These are phyloP conservation scores for Scelioninae gen. 1 DNA, from an alignment of 2,888 invertebrate genomes.

Conservation along the genomic window DNA sequence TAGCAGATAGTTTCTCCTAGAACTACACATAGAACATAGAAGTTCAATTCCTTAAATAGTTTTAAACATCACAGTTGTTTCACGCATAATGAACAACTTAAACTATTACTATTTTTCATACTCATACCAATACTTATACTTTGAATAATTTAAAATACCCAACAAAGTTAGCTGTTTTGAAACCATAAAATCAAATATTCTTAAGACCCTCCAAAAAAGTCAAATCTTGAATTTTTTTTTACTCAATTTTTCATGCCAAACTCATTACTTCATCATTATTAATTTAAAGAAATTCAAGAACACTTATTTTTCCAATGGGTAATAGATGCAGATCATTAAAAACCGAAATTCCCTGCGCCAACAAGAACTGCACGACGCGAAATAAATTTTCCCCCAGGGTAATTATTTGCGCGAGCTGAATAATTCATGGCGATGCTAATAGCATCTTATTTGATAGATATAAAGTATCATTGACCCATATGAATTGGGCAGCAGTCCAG, in stretches of 20 bases:
- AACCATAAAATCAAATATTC: too few species aligned
- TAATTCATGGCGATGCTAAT: constrained; percentile 53
- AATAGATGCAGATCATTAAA: constrained; percentile 25
- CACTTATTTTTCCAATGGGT: background rate
- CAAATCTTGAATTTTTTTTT: too few species aligned
- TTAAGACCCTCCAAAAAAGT: too few species aligned
- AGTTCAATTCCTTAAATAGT: background rate
- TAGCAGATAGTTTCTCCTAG: too few species aligned
- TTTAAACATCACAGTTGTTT: too few species aligned
- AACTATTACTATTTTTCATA: too few species aligned
- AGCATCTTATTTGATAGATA: constrained; percentile 34
- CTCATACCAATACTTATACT: too few species aligned
- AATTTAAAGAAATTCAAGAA: background rate
- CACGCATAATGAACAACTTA: too few species aligned
- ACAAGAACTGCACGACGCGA: constrained; percentile 20
- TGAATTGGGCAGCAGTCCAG: constrained; percentile 50
- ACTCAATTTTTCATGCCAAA: too few species aligned
- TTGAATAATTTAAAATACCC: too few species aligned
- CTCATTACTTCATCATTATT: background rate
- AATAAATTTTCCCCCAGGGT: constrained; percentile 47
- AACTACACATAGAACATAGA: background rate
- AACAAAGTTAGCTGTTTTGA: too few species aligned
- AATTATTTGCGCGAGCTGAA: constrained; percentile 54
- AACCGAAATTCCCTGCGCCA: constrained; percentile 15
- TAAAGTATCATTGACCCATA: constrained; percentile 55